A percentile compares a stretch with the other conserved stretches of the same genome.
phyloP scores from a whole-genome alignment of 2,113 vertebrate genomes.

The Zonotrichia leucophrys region DNA sequence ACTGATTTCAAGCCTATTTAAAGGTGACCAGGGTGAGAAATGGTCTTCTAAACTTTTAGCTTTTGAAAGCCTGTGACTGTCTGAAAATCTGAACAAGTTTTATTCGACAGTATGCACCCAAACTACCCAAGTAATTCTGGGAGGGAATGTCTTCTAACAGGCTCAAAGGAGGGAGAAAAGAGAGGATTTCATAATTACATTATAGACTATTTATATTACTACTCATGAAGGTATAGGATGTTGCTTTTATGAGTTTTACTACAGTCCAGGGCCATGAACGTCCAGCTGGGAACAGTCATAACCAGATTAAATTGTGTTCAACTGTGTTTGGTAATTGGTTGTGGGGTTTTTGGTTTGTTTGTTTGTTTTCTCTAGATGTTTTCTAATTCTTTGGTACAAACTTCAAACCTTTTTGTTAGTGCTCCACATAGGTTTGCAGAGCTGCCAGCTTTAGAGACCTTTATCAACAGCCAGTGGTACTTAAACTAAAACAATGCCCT shows the following conservation, averaged over 20 bases:
- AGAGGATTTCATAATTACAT: not conserved
- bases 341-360: not conserved
- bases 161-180: not conserved
- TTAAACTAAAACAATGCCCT: not conserved
- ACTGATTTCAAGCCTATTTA: not conserved
- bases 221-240: not conserved
- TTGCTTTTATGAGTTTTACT: not conserved
- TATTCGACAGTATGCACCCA: not conserved
- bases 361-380: not conserved
- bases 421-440: not conserved
- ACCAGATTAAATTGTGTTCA: not conserved
- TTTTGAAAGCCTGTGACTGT: not conserved
- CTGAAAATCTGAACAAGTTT: not conserved
- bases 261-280: not conserved
- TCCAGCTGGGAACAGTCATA: not conserved
- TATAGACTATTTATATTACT: not conserved
- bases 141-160: not conserved
- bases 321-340: not conserved
- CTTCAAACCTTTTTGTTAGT: not conserved
- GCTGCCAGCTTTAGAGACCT: not conserved
- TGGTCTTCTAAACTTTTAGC: not conserved
- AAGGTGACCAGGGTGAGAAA: not conserved
- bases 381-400: not conserved
- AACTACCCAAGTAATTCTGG: not conserved
- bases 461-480: not conserved